phyloP scores from a whole-genome alignment of 30 jellyfish, hydroid and myxozoan species.

The Chironex yamaguchii region DNA sequence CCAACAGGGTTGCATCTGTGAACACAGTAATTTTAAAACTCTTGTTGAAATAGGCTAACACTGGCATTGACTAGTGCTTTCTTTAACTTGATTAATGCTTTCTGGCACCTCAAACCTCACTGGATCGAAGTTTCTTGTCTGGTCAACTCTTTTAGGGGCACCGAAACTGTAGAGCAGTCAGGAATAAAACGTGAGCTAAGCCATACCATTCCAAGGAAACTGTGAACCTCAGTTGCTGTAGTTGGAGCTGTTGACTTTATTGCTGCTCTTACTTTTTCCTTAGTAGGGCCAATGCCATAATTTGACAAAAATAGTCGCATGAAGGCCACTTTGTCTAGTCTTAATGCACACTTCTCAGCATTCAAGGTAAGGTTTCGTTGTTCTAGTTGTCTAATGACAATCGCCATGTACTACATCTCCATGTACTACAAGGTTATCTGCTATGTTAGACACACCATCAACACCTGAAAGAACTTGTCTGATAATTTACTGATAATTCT shows the following conservation, averaged over 20 bases:
- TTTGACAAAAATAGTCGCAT: neutral
- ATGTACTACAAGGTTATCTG: no score
- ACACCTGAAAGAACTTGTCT: no score
- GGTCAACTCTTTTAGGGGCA: neutral
- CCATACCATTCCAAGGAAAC: neutral
- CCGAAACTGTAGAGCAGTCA: neutral
- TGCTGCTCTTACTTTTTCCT: neutral
- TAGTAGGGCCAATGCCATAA: neutral
- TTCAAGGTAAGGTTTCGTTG: neutral
- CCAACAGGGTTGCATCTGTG: conserved; percentile 66
- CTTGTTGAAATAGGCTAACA: neutral
- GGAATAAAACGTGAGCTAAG: neutral
- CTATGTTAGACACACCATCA: no score
- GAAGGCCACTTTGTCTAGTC: neutral
- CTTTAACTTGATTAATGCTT: neutral
- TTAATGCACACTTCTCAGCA: neutral
- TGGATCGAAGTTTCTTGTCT: neutral
- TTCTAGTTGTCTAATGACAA: no score
- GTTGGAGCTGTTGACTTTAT: neutral
- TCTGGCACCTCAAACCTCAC: neutral
- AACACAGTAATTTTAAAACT: neutral
- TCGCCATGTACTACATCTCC: no score
- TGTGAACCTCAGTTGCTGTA: neutral
- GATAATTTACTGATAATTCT: no score
- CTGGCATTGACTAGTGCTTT: neutral